Conservation (phyloP, 2,888 invertebrate species). For the Lagria hirta region DNA sequence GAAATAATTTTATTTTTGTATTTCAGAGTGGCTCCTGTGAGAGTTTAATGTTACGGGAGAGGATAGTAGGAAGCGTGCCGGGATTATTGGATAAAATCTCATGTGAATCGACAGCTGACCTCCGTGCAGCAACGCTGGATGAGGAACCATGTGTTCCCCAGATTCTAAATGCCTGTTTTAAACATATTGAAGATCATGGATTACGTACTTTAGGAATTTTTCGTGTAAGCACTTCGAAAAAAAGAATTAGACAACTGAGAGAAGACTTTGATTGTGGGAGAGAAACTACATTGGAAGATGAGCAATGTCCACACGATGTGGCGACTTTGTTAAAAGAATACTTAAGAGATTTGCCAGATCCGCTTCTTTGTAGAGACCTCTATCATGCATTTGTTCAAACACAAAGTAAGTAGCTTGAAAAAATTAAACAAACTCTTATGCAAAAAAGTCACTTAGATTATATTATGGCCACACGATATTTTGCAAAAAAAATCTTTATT, state of each 20-base stretch:
- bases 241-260: slow-evolving; percentile 86
- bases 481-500: background rate
- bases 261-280: slow-evolving; percentile 88
- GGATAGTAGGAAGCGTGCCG: slow-evolving; percentile 58
- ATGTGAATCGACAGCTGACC: slow-evolving; percentile 52
- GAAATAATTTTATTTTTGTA: slow-evolving; percentile 12
- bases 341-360: slow-evolving; percentile 89
- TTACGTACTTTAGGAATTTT: slow-evolving; percentile 87
- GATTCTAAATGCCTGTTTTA: slow-evolving; percentile 77
- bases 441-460: too few relatives aligned
- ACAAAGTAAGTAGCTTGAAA: slow-evolving; percentile 88
- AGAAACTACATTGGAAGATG: slow-evolving; percentile 70
- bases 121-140: slow-evolving; percentile 51
- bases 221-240: slow-evolving; percentile 89
- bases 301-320: slow-evolving; percentile 90
- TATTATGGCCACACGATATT: too few relatives aligned
- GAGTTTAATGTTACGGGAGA: slow-evolving; percentile 62
- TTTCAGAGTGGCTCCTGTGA: slow-evolving; percentile 79
- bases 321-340: slow-evolving; percentile 92
- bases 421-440: too few relatives aligned
- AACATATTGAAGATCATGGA: slow-evolving; percentile 78
- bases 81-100: slow-evolving; percentile 54
- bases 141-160: slow-evolving; percentile 68
- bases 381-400: slow-evolving; percentile 89
- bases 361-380: slow-evolving; percentile 83